These are phyloP conservation scores for Anoplolepis gracilipes DNA, from an alignment of 1,140 invertebrate genomes.

Conservation along the genomic window DNA sequence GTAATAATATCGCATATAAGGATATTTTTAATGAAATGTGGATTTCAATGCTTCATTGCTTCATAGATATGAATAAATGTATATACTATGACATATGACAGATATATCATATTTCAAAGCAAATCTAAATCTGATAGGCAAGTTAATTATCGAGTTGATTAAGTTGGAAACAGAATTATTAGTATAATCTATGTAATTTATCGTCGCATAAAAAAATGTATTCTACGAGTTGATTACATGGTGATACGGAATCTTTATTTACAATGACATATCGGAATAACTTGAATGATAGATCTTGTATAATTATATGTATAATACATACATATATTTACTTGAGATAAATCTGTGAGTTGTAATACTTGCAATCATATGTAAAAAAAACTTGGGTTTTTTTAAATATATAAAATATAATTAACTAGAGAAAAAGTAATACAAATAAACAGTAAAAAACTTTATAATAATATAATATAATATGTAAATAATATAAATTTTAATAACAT, in stretches of 20 bases:
- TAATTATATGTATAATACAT: neutral
- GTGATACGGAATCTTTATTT: slow-evolving; percentile 21
- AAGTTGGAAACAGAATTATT: slow-evolving; percentile 43
- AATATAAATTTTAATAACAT: neutral
- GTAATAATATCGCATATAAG: no score
- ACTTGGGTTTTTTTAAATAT: neutral
- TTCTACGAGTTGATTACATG: slow-evolving; percentile 26
- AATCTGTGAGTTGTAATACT: neutral
- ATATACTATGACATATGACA: neutral
- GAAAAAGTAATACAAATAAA: no score
- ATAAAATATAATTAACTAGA: neutral
- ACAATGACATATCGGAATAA: neutral
- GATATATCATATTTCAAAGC: slow-evolving; percentile 1
- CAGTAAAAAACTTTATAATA: no score
- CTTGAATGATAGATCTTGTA: slow-evolving; percentile 7
- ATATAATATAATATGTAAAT: neutral
- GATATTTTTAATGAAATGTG: neutral
- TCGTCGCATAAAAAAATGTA: slow-evolving; percentile 12
- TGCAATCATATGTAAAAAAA: neutral
- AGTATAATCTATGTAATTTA: slow-evolving; percentile 35
- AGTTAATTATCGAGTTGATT: slow-evolving; percentile 52
- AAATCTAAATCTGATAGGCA: slow-evolving; percentile 9
- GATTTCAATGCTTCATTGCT: slow-evolving; percentile 8
- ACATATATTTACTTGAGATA: neutral
- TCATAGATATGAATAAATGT: slow-evolving; percentile 23